Percentiles rank a stretch among this genome's conserved stretches.
phyloP scores from a whole-genome alignment of 1,140 invertebrate genomes.

The Dendrolimus punctatus region DNA sequence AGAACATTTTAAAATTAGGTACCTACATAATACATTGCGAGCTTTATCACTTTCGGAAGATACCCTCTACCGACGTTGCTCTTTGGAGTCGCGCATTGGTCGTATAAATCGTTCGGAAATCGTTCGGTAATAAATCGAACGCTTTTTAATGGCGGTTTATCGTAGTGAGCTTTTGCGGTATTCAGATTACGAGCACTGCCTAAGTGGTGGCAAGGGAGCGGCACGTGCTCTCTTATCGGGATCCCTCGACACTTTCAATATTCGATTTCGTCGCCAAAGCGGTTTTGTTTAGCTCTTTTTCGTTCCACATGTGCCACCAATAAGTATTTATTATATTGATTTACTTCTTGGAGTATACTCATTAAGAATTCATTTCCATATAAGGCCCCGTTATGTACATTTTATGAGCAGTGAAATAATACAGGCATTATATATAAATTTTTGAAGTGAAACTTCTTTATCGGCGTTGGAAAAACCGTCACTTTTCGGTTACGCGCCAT shows the following conservation, averaged over 20 bases:
- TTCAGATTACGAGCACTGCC: slow-evolving; percentile 60
- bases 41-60: not conserved
- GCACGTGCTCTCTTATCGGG: slow-evolving; percentile 58
- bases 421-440: no score
- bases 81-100: slow-evolving; percentile 24
- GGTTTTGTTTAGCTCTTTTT: slow-evolving; percentile 44
- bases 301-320: slow-evolving; percentile 24
- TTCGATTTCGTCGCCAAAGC: slow-evolving; percentile 55
- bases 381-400: no score
- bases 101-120: slow-evolving; percentile 64
- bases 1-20: no score
- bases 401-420: no score
- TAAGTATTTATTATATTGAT: no score
- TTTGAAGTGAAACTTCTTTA: no score
- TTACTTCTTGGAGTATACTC: not conserved
- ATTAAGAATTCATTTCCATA: no score
- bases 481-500: no score
- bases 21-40: not conserved
- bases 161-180: slow-evolving; percentile 63
- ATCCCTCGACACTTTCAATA: slow-evolving; percentile 69
- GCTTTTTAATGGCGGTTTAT: slow-evolving; percentile 71
- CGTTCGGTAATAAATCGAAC: slow-evolving; percentile 69
- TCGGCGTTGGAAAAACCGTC: no score
- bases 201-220: slow-evolving; percentile 60
- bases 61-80: slow-evolving; percentile 7